Percentiles rank a stretch among this genome's conserved stretches.
phyloP scores from a whole-genome alignment of 2,888 invertebrate genomes.

The Pemphredon lugubris region DNA sequence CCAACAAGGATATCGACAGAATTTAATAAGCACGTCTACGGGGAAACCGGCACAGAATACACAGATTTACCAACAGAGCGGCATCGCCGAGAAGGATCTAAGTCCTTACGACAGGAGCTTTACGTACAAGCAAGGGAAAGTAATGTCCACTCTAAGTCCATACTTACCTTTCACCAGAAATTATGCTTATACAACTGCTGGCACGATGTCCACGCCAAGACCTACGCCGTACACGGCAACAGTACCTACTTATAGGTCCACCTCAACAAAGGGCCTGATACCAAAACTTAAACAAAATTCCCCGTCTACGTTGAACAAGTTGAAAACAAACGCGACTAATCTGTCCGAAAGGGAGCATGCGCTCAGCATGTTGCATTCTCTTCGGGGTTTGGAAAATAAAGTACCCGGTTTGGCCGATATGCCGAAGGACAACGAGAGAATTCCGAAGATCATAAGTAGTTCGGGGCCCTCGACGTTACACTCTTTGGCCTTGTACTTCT shows the following conservation, averaged over 20 bases:
- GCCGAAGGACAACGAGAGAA: not conserved
- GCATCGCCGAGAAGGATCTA: constrained; percentile 63
- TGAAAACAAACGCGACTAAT: not conserved
- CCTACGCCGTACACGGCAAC: constrained; percentile 59
- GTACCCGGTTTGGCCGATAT: constrained; percentile 64
- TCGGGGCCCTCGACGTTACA: constrained; percentile 90
- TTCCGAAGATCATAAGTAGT: constrained; percentile 84
- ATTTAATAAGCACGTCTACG: constrained; percentile 69
- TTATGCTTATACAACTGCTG: constrained; percentile 69
- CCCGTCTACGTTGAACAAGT: not conserved
- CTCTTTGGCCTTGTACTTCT: constrained; percentile 91
- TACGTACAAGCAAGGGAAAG: constrained; percentile 74
- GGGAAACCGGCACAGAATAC: constrained; percentile 69
- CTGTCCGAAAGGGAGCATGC: constrained; percentile 85
- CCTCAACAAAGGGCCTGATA: constrained; percentile 53
- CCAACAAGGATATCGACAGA: constrained; percentile 64
- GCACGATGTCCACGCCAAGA: constrained; percentile 64
- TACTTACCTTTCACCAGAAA: constrained; percentile 78
- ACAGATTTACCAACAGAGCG: constrained; percentile 41
- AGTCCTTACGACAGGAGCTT: constrained; percentile 75
- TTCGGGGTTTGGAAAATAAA: constrained; percentile 84
- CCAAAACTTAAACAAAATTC: constrained; percentile 49
- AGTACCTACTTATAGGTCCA: constrained; percentile 70
- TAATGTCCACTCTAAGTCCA: constrained; percentile 74
- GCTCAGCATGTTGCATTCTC: constrained; percentile 86